Base-by-base conservation (phyloP, 2,113 vertebrate species). In the Centropus bengalensis region DNA sequence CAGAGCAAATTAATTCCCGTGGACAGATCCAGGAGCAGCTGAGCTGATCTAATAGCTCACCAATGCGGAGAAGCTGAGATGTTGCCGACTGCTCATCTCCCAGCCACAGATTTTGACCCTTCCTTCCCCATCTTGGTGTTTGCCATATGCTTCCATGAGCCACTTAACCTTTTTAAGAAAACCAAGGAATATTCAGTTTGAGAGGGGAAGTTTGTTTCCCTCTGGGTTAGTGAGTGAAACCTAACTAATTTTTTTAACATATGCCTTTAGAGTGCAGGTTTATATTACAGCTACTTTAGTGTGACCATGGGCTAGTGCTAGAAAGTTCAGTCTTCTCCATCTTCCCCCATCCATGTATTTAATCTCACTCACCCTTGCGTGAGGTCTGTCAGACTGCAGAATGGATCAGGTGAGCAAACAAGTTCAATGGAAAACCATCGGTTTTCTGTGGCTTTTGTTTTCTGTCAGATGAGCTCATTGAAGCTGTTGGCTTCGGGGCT, bases 281-380 rank as follows among this genome's bases (percentile, higher is more conserved):
- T 73, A 8, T 15, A 18, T 56, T 84, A 30, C 13, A 60, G 14
- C 14, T n/a, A 17, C 64, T 68, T 52, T 64, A 47, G 15, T 17
- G 40, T 26, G 36, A n/a, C 70, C 10, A 2, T 59, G 47, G 52
- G 36, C 38, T 89, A 62, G n/a, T 47, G 63, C 82, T 85, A 62
- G 66, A 49, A 94, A 84, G 30, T 27, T 5, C n/a, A 9, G 8
- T 54, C 36, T 68, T 59, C 26, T n/a, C 22, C 47, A 24, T 76
- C 70, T 78, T 27, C 59, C 27, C 82, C 26, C 76, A 78, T 55
- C 24, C 30, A 42, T 5, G 15, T 63, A 24, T 54, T 82, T 26
- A 2, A 0, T 38, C 32, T 60, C 5, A 1, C 8, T 63, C 6
- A 6, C 27, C 8, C 7, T 49, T 58, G 23, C 2, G 0, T 78